Conservation (phyloP, 2,113 vertebrate species). For the Hippopotamus amphibius region DNA sequence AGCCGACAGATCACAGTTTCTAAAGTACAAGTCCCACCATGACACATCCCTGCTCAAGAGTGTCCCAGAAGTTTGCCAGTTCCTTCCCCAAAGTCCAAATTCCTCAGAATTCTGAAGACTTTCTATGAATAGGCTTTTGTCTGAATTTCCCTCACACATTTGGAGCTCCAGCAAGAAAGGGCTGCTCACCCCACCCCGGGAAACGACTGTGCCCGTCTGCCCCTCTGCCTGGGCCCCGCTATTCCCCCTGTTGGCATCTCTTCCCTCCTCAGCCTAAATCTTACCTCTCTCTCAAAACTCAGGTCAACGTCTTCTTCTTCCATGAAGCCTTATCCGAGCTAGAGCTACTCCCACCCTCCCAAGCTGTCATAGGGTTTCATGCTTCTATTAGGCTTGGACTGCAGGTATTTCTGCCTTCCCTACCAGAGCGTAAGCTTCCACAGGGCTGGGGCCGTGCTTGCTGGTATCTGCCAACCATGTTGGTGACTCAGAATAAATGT, state of each 20-base stretch:
- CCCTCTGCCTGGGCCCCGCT: neutral
- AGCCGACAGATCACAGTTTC: neutral
- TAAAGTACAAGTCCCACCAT: fast-evolving
- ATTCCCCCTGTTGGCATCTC: no score
- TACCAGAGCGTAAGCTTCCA: fast-evolving
- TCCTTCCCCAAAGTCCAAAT: neutral
- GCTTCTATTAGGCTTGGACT: neutral
- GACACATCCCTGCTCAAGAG: neutral
- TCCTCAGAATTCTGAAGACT: neutral
- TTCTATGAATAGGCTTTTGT: neutral
- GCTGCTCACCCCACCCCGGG: neutral
- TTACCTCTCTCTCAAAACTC: neutral
- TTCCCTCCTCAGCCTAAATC: neutral
- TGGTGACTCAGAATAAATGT: fast-evolving
- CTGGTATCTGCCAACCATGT: neutral
- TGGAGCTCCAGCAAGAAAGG: neutral
- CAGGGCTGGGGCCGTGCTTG: neutral
- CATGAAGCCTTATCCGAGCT: neutral
- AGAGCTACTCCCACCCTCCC: neutral
- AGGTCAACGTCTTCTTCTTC: neutral
- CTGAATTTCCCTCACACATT: neutral
- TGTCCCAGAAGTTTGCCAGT: no score
- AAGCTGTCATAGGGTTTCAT: no score
- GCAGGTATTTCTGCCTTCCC: neutral
- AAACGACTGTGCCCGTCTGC: fast-evolving